Evolutionary conservation across 2,797 vertebrate genomes (phyloP).

Genomic region (Acanthopagrus latus): DNA sequence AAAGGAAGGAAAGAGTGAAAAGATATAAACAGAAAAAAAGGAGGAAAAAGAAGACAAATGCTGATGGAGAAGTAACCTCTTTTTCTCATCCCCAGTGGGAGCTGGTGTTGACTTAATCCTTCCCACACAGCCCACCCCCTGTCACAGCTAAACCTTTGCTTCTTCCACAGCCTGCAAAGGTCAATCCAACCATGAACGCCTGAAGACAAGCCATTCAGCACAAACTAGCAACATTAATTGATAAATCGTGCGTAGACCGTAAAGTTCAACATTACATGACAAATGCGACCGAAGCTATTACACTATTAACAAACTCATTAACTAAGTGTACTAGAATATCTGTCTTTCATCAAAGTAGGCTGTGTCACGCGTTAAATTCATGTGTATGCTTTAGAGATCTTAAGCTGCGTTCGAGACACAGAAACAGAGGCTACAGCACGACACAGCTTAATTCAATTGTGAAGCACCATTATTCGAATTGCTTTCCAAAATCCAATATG

Average conservation of each 20-base stretch:
- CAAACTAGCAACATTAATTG: constrained; percentile 38
- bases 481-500: constrained; percentile 33
- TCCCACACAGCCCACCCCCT: constrained; percentile 55
- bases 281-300: constrained; percentile 19
- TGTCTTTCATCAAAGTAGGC: neutral
- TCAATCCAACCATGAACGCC: constrained; percentile 53
- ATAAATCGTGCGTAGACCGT: constrained; percentile 18
- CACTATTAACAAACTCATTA: constrained; percentile 20
- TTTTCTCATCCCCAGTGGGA: constrained; percentile 61
- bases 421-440: constrained; percentile 20
- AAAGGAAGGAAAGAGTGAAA: constrained; percentile 12
- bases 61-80: constrained; percentile 57
- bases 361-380: neutral
- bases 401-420: neutral
- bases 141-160: constrained; percentile 60
- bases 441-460: constrained; percentile 13
- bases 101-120: constrained; percentile 70
- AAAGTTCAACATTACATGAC: constrained; percentile 41
- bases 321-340: neutral
- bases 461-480: constrained; percentile 40
- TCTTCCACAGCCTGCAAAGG: constrained; percentile 58
- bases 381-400: neutral
- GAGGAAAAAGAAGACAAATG: constrained; percentile 37
- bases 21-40: constrained; percentile 15
- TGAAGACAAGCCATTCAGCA: constrained; percentile 41